A percentile compares a stretch with the other conserved stretches of the same genome.
These are phyloP conservation scores for Tenthredo amoena DNA, from an alignment of 2,888 invertebrate species.

Conservation along the genomic window DNA sequence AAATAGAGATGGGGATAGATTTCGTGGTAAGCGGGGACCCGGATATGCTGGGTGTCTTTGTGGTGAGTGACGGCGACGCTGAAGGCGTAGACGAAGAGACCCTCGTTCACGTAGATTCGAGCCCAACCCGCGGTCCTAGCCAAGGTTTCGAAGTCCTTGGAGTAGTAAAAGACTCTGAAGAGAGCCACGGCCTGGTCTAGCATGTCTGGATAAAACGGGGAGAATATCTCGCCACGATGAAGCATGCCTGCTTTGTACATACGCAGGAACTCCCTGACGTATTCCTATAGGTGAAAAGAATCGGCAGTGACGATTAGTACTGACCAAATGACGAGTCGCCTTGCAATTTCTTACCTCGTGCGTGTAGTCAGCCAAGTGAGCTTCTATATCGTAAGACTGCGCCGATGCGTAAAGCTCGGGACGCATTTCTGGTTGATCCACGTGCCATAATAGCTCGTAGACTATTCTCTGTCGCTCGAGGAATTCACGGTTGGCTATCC, in stretches of 20 bases:
- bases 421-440: conserved; percentile 70
- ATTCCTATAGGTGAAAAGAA: conserved; percentile 63
- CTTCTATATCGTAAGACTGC: conserved; percentile 65
- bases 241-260: conserved; percentile 77
- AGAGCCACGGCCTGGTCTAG: conserved; percentile 72
- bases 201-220: conserved; percentile 71
- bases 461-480: conserved; percentile 78
- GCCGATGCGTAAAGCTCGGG: conserved; percentile 60
- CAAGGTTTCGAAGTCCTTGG: conserved; percentile 76
- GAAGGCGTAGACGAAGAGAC: conserved; percentile 82
- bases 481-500: conserved; percentile 69
- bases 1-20: conserved; percentile 87
- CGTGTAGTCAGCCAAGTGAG: conserved; percentile 66
- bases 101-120: conserved; percentile 76
- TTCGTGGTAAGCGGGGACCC: conserved; percentile 87
- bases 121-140: conserved; percentile 76
- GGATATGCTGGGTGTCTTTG: conserved; percentile 82
- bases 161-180: conserved; percentile 73
- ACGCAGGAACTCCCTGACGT: conserved; percentile 72
- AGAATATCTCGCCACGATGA: conserved; percentile 79
- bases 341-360: conserved; percentile 63
- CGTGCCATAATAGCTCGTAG: conserved; percentile 78
- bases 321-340: background rate
- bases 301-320: background rate
- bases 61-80: conserved; percentile 83